Conservation (phyloP, 2,113 vertebrate species). For the Limanda limanda region DNA sequence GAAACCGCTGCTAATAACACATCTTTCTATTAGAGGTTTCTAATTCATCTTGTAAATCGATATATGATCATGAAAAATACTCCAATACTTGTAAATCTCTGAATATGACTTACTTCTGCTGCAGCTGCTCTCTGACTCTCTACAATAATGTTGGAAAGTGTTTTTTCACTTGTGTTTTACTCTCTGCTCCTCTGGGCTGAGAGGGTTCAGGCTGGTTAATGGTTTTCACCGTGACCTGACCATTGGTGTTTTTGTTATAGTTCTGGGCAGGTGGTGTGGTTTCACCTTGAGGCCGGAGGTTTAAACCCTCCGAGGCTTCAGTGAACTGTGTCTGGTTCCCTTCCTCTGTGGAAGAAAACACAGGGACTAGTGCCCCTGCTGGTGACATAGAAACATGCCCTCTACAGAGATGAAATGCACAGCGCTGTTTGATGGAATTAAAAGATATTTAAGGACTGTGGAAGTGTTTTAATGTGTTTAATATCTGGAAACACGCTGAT, state of each 20-base stretch:
- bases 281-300: slow-evolving; percentile 67
- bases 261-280: slow-evolving; percentile 47
- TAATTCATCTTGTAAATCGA: too few relatives aligned
- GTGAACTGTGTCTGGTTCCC: slow-evolving; percentile 8
- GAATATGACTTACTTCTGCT: too few relatives aligned
- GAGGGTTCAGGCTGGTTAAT: slow-evolving; percentile 36
- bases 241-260: slow-evolving; percentile 49
- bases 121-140: too few relatives aligned
- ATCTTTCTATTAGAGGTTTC: too few relatives aligned
- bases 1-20: too few relatives aligned
- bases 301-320: slow-evolving; percentile 20
- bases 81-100: too few relatives aligned
- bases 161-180: too few relatives aligned
- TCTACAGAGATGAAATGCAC: too few relatives aligned
- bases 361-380: slow-evolving; percentile 25
- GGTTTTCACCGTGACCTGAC: slow-evolving; percentile 55
- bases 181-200: slow-evolving; percentile 14
- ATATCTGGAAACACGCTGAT: too few relatives aligned
- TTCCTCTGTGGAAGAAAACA: neutral
- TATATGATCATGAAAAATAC: neutral
- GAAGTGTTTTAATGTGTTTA: too few relatives aligned
- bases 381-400: neutral
- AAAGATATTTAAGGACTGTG: too few relatives aligned
- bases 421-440: too few relatives aligned
- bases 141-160: neutral